phyloP scores from a whole-genome alignment of 2,888 invertebrate species.

The Germaria angustata region DNA sequence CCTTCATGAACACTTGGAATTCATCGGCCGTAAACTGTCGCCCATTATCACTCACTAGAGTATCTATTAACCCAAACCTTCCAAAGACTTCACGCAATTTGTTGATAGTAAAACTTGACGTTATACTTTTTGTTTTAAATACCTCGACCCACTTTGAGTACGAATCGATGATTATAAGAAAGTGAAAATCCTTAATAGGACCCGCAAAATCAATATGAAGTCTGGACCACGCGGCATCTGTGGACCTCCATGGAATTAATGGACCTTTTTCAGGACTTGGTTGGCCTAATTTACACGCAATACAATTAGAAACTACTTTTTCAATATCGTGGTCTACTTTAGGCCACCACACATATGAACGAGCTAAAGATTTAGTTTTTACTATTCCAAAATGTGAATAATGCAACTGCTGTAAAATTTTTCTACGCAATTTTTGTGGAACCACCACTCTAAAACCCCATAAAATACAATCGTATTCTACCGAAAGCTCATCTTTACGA shows the following conservation, averaged over 20 bases:
- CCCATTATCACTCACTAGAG: conserved; percentile 63
- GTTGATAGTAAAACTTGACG: conserved; percentile 53
- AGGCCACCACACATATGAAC: conserved; percentile 53
- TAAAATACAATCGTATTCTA: conserved; percentile 9
- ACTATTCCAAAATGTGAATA: conserved; percentile 64
- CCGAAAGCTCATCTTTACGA: conserved; percentile 5
- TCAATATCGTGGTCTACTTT: conserved; percentile 57
- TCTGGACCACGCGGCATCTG: conserved; percentile 43
- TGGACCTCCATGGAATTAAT: conserved; percentile 61
- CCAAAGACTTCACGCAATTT: conserved; percentile 59
- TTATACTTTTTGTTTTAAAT: conserved; percentile 65
- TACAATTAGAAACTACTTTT: conserved; percentile 46
- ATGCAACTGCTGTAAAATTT: conserved; percentile 56
- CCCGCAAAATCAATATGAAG: conserved; percentile 65
- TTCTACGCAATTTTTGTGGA: too few relatives aligned
- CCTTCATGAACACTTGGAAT: not conserved
- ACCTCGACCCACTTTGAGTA: conserved; percentile 60
- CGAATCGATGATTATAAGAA: conserved; percentile 48
- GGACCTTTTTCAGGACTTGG: conserved; percentile 61
- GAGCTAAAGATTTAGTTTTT: conserved; percentile 54
- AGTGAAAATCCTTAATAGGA: conserved; percentile 50
- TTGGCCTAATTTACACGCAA: conserved; percentile 51
- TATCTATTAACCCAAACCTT: conserved; percentile 55
- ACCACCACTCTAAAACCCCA: too few relatives aligned
- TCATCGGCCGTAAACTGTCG: conserved; percentile 29